Percentiles rank a stretch among this genome's conserved stretches.
phyloP scores from a whole-genome alignment of 2,888 invertebrate genomes.

The Myopa testacea region DNA sequence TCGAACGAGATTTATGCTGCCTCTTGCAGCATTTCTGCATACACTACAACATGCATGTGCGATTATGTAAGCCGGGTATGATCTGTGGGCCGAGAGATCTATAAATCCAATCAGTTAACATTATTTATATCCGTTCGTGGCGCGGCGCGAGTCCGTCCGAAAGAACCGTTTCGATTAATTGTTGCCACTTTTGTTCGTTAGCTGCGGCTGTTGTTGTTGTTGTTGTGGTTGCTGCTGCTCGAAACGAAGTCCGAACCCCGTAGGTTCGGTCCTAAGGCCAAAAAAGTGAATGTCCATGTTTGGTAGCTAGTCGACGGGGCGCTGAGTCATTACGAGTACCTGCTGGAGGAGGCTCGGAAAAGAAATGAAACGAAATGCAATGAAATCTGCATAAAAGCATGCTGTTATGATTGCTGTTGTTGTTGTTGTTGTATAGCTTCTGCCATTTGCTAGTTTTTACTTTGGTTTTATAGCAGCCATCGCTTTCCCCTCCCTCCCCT shows the following conservation, averaged over 20 bases:
- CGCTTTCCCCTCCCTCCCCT: neutral
- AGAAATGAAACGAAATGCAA: neutral
- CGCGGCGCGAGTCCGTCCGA: neutral
- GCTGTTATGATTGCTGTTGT: neutral
- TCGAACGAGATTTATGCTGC: constrained; percentile 23
- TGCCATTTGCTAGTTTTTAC: neutral
- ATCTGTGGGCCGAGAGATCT: neutral
- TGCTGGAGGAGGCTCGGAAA: neutral
- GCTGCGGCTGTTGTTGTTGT: neutral
- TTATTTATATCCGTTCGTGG: neutral
- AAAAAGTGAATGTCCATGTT: constrained; percentile 32
- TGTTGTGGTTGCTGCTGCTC: neutral
- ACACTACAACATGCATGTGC: neutral
- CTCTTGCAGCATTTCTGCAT: constrained; percentile 12
- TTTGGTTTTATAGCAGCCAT: neutral
- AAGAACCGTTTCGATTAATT: constrained; percentile 29
- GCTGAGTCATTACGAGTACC: constrained; percentile 5
- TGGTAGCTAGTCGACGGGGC: neutral
- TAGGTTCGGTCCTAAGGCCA: neutral
- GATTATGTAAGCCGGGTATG: neutral
- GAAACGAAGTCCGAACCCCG: neutral
- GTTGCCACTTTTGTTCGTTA: constrained; percentile 12
- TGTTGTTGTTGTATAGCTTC: neutral
- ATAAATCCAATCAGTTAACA: constrained; percentile 28
- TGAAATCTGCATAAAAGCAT: neutral